Base-by-base conservation (phyloP, 2,888 invertebrate genomes). In the Gari tellinella region DNA sequence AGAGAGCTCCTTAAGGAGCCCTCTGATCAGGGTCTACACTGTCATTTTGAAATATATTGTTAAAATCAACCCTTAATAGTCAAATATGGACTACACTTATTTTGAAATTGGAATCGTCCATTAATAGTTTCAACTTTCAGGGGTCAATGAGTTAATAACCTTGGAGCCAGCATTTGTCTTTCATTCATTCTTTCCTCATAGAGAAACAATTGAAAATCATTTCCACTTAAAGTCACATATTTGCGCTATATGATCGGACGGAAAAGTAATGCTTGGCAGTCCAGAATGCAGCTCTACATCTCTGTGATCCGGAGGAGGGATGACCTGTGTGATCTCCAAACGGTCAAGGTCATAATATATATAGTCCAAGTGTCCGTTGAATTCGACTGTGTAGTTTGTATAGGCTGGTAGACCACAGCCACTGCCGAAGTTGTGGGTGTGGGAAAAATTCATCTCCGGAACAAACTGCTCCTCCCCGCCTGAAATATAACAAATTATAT, bases 231-330 rank as follows among this genome's bases (percentile, higher is more conserved):
- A 53, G 57, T 90, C 90, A 87, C 90, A 91, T 8, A 98, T 94
- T 53, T 98, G 93, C 15, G 99, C 95, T 77, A 99, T 93, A 92
- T 99, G 99, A 93, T 99, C 99, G 1, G 98, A 98, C 0, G 99
- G 99, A 91, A 96, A 96, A 2, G 96, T 95, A 53, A 95, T 93
- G 84, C 97, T 98, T 0, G 99, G 99, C 75, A 99, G 94, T 1
- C 97, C 98, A 43, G 92, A 94, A 87, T 96, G 93, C 61, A 94
- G 92, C 61, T 92, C 94, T 21, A 99, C 93, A 89, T 97, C 96
- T 83, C 96, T 96, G 46, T 94, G 93, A 52, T 94, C 94, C 0
- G 98, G 97, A 84, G 97, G 92, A 0, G 97, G 97, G 66, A 97
- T 94, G 0, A 96, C 94, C 94, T 95, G 94, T 92, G 58, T 65